A percentile compares a stretch with the other conserved stretches of the same genome.
These are phyloP conservation scores for Drosophila pectinifera DNA, from an alignment of 1,140 invertebrate genomes.

Conservation along the genomic window DNA sequence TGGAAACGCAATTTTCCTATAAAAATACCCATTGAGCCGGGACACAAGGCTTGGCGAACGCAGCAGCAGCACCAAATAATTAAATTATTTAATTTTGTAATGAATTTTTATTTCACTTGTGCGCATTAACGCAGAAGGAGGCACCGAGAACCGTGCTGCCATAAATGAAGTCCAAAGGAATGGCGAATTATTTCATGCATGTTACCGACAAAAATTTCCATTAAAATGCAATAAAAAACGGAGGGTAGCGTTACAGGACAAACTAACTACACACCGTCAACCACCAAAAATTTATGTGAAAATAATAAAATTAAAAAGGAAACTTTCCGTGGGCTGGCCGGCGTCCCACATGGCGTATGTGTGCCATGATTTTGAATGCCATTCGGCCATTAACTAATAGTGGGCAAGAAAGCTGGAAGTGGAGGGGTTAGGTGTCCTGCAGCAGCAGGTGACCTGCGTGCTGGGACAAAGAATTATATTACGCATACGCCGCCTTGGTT, in stretches of 20 bases:
- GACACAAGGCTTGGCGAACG: slow-evolving; percentile 55
- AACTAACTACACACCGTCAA: slow-evolving; percentile 20
- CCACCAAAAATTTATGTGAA: slow-evolving; percentile 63
- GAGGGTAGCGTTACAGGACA: slow-evolving; percentile 18
- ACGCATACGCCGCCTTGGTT: slow-evolving; percentile 57
- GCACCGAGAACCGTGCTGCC: neutral
- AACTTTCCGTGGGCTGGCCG: slow-evolving; percentile 45
- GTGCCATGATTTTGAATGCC: slow-evolving; percentile 64
- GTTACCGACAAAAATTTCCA: slow-evolving; percentile 64
- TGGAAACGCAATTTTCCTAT: slow-evolving; percentile 80
- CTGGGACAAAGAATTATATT: slow-evolving; percentile 59
- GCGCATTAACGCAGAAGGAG: slow-evolving; percentile 64
- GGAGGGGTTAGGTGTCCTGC: slow-evolving; percentile 20
- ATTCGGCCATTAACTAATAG: slow-evolving; percentile 69
- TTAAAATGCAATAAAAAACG: slow-evolving; percentile 77
- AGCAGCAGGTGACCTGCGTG: slow-evolving; percentile 50
- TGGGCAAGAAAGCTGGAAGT: neutral
- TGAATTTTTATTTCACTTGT: slow-evolving; percentile 49
- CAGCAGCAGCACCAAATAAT: slow-evolving; percentile 53
- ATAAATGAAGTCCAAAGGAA: slow-evolving; percentile 21
- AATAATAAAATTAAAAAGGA: slow-evolving; percentile 77
- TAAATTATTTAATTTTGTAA: slow-evolving; percentile 64
- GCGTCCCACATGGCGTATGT: slow-evolving; percentile 64
- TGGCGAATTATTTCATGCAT: slow-evolving; percentile 41
- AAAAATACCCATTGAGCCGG: slow-evolving; percentile 67